phyloP scores from a whole-genome alignment of 2,888 invertebrate species.

The Volucella inflata region DNA sequence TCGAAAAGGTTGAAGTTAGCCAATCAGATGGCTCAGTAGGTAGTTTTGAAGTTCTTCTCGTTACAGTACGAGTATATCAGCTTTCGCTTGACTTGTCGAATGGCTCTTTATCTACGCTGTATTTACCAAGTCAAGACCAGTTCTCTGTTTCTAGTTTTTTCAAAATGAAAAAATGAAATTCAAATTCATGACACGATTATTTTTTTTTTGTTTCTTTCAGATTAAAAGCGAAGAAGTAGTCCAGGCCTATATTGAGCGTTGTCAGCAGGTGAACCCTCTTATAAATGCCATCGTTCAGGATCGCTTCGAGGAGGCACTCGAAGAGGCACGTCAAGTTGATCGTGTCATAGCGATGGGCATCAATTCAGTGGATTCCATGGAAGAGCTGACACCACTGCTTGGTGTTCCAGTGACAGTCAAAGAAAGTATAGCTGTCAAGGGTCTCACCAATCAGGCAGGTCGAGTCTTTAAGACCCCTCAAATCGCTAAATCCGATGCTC shows the following conservation, averaged over 20 bases:
- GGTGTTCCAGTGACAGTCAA: slow-evolving; percentile 95
- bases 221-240: slow-evolving; percentile 89
- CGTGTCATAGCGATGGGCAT: slow-evolving; percentile 86
- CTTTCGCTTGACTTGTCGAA: too few relatives aligned
- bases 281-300: slow-evolving; percentile 93
- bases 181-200: background rate
- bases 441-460: slow-evolving; percentile 91
- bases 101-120: too few relatives aligned
- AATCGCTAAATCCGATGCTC: slow-evolving; percentile 89
- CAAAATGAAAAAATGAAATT: too few relatives aligned
- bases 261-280: slow-evolving; percentile 90
- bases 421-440: slow-evolving; percentile 91
- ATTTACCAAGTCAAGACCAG: too few relatives aligned
- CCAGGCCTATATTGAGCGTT: slow-evolving; percentile 89
- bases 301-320: slow-evolving; percentile 89
- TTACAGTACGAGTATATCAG: too few relatives aligned
- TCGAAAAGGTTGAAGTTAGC: too few relatives aligned
- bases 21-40: too few relatives aligned
- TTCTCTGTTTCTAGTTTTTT: too few relatives aligned
- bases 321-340: slow-evolving; percentile 90
- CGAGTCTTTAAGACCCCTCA: slow-evolving; percentile 85
- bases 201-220: slow-evolving; percentile 83
- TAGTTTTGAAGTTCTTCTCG: too few relatives aligned
- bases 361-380: slow-evolving; percentile 86
- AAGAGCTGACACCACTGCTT: slow-evolving; percentile 88